Evolutionary conservation across 2,888 invertebrate genomes (phyloP).

Genomic region (Chrysotoxum bicinctum): DNA sequence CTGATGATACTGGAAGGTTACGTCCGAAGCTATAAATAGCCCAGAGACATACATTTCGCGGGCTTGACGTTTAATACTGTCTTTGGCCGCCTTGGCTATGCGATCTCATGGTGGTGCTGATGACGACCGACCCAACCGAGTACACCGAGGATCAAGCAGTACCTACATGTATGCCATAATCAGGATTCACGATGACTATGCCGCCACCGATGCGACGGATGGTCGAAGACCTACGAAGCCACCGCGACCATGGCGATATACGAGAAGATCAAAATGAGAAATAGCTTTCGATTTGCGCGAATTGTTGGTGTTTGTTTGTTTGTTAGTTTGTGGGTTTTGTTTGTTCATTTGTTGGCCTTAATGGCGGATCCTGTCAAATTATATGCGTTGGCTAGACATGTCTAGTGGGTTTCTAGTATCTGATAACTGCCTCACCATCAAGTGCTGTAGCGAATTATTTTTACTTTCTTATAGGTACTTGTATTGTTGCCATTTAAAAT

Average conservation of each 20-base stretch:
- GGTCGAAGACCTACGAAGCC: not conserved
- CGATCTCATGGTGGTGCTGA: conserved; percentile 26
- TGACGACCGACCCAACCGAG: not conserved
- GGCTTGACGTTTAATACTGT: conserved; percentile 39
- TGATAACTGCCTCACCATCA: conserved; percentile 57
- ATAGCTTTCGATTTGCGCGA: conserved; percentile 59
- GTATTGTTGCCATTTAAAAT: conserved; percentile 32
- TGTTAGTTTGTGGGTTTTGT: conserved; percentile 36
- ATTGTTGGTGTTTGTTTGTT: conserved; percentile 23
- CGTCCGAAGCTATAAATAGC: conserved; percentile 54
- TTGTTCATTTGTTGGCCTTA: conserved; percentile 67
- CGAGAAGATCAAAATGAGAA: conserved; percentile 34
- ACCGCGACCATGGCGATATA: not conserved
- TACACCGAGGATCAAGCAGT: not conserved
- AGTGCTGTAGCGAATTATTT: conserved; percentile 41
- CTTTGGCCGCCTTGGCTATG: conserved; percentile 38
- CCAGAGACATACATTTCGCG: conserved; percentile 64
- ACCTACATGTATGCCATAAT: not conserved
- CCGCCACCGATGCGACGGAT: too few species aligned
- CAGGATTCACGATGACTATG: not conserved
- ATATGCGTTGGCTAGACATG: conserved; percentile 71
- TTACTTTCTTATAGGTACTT: not conserved
- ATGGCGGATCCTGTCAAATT: conserved; percentile 69
- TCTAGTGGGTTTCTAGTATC: conserved; percentile 68
- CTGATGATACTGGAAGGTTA: conserved; percentile 65